These are phyloP conservation scores for Monodelphis domestica DNA, from an alignment of 2,797 vertebrate species.

Conservation along the genomic window DNA sequence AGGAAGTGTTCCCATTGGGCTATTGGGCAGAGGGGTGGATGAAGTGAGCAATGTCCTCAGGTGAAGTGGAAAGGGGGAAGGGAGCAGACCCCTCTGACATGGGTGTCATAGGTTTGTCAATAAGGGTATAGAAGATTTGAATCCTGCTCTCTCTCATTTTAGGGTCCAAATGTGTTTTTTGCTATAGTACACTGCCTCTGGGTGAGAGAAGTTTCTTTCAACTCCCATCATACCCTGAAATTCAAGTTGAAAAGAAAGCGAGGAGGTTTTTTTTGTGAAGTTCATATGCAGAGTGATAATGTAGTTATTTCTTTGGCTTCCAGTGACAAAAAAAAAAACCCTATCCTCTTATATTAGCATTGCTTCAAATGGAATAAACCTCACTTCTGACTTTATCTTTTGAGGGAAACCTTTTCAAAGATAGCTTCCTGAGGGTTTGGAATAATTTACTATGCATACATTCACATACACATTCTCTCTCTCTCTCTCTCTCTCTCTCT, in stretches of 20 bases:
- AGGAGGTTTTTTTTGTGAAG: not conserved
- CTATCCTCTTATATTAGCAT: constrained; percentile 36
- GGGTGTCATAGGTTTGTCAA: too few relatives aligned
- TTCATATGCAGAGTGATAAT: not conserved
- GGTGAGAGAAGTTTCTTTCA: not conserved
- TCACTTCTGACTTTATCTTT: constrained; percentile 69
- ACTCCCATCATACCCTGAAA: not conserved
- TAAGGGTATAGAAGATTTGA: not conserved
- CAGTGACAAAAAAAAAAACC: constrained; percentile 31
- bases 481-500: not conserved
- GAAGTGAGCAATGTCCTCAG: too few relatives aligned
- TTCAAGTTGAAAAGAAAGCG: not conserved
- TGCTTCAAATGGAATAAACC: constrained; percentile 61
- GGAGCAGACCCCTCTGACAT: too few relatives aligned
- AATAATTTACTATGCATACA: constrained; percentile 69
- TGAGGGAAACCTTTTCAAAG: constrained; percentile 66
- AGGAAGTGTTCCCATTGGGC: too few relatives aligned
- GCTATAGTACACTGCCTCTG: not conserved
- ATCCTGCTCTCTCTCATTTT: not conserved
- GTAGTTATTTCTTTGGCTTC: constrained; percentile 44
- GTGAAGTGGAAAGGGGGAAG: too few relatives aligned
- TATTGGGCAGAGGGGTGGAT: too few relatives aligned
- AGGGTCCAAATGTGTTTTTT: not conserved
- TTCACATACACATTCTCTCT: not conserved
- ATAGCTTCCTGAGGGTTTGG: constrained; percentile 61